Evolutionary conservation across 2,888 invertebrate genomes (phyloP).

Genomic region (Ceramica pisi): DNA sequence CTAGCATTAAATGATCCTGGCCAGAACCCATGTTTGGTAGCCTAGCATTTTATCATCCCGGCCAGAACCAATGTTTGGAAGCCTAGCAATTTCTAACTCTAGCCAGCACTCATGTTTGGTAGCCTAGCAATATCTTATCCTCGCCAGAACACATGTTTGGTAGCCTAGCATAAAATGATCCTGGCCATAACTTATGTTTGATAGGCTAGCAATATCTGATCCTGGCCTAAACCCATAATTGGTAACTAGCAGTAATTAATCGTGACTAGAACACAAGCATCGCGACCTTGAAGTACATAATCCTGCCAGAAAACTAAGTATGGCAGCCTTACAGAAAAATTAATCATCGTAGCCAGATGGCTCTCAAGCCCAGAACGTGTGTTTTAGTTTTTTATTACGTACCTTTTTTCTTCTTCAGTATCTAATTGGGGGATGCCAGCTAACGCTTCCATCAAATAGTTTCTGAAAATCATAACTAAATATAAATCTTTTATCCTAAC

Average conservation of each 20-base stretch:
- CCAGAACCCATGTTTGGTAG: too few species aligned
- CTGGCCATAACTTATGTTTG: neutral
- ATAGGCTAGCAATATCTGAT: neutral
- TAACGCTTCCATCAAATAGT: slow-evolving; percentile 95
- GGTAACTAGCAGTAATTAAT: neutral
- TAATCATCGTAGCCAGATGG: too few species aligned
- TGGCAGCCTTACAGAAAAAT: neutral
- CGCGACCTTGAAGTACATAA: too few species aligned
- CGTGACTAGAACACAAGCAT: neutral
- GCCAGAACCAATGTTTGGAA: too few species aligned
- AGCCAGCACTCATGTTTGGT: too few species aligned
- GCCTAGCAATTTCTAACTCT: too few species aligned
- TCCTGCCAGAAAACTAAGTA: neutral
- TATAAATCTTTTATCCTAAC: too few species aligned
- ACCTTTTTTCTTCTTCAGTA: slow-evolving; percentile 91
- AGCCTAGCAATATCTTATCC: too few species aligned
- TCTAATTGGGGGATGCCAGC: slow-evolving; percentile 94
- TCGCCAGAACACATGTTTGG: too few species aligned
- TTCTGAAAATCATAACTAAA: slow-evolving; percentile 82
- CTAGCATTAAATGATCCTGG: too few species aligned
- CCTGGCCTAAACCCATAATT: neutral
- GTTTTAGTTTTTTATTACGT: slow-evolving; percentile 50
- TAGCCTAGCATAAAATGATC: neutral
- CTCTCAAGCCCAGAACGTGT: neutral
- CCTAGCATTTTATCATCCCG: too few species aligned